A percentile compares a stretch with the other conserved stretches of the same genome.
Conservation (phyloP, 2,888 invertebrate genomes). For the Oegoconia quadripuncta region DNA sequence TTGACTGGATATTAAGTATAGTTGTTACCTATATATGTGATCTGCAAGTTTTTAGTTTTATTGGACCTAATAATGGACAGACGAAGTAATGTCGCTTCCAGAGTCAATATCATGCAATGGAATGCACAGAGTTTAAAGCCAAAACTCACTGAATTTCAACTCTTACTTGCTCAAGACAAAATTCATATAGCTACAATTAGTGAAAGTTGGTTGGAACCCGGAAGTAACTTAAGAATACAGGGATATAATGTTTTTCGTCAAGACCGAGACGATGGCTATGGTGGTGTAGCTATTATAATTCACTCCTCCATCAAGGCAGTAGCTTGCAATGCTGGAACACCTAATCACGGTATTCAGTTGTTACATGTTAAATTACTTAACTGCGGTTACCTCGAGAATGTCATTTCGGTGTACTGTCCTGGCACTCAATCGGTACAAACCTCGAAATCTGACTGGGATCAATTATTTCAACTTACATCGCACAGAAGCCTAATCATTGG, state of each 20-base stretch:
- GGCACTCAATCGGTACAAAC: background rate
- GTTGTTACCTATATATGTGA: no score
- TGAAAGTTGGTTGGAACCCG: conserved; percentile 11
- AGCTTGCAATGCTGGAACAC: background rate
- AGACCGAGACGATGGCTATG: no score
- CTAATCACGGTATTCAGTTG: conserved; percentile 1
- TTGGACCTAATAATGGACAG: no score
- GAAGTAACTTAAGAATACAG: background rate
- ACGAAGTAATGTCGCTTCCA: no score
- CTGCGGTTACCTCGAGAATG: background rate
- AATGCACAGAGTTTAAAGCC: conserved; percentile 17
- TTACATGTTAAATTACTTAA: conserved; percentile 5
- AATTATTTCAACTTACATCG: background rate
- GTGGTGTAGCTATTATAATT: conserved; percentile 3
- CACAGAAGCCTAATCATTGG: background rate
- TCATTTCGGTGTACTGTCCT: background rate
- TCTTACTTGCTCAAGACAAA: conserved; percentile 6
- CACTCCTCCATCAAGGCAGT: conserved; percentile 1
- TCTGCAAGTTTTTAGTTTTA: no score
- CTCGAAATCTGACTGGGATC: background rate
- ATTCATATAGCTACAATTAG: conserved; percentile 5
- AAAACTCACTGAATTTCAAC: conserved; percentile 13
- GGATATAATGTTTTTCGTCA: background rate
- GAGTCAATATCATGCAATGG: conserved; percentile 17
- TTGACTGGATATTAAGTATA: no score